Conservation (phyloP, 2,797 vertebrate species). For the Muscicapa striata region DNA sequence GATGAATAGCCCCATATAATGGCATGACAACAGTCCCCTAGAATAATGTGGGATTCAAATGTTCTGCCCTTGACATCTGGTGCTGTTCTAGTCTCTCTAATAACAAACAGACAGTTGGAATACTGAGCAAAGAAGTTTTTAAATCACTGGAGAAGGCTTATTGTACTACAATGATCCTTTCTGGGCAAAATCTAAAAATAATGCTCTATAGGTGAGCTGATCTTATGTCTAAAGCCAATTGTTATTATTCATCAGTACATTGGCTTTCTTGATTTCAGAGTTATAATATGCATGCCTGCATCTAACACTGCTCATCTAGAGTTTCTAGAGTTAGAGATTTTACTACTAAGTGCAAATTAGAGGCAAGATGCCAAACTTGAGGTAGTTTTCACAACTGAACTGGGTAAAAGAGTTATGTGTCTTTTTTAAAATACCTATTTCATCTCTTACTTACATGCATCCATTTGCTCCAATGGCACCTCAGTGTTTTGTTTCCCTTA, state of each 20-base stretch:
- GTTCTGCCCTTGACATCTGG: background rate
- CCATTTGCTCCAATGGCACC: background rate
- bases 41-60: background rate
- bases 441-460: background rate
- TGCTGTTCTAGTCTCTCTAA: background rate
- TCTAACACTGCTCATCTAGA: background rate
- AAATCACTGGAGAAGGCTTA: background rate
- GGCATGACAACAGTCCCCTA: background rate
- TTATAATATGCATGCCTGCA: background rate
- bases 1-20: background rate
- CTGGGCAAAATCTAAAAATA: background rate
- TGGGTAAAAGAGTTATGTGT: accelerated
- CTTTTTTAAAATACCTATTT: background rate
- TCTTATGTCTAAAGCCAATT: background rate
- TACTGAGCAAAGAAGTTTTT: background rate
- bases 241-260: background rate
- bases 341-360: background rate
- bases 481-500: background rate
- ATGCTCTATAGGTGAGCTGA: background rate
- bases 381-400: background rate
- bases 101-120: background rate
- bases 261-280: background rate
- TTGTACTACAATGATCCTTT: background rate
- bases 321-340: background rate
- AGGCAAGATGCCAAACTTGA: background rate